These are phyloP conservation scores for Anoplopoma fimbria DNA, from an alignment of 2,113 vertebrate genomes.

Conservation along the genomic window DNA sequence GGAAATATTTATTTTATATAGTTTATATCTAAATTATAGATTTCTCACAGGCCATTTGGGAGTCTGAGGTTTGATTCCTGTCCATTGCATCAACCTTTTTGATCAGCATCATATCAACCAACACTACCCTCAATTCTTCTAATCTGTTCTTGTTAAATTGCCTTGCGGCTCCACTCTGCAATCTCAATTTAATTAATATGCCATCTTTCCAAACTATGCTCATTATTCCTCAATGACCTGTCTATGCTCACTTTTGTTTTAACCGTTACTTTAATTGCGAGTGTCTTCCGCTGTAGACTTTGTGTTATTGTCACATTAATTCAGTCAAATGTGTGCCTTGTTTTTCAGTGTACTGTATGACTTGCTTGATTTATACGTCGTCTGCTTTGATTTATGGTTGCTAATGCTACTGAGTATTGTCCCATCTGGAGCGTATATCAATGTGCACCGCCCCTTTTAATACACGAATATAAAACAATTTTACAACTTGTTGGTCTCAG, in stretches of 20 bases:
- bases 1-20: neutral
- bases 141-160: neutral
- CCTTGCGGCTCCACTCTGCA: neutral
- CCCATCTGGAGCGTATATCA: neutral
- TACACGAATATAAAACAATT: neutral
- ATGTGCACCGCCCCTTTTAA: neutral
- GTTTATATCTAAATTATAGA: neutral
- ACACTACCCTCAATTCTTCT: neutral
- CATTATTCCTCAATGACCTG: neutral
- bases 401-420: neutral
- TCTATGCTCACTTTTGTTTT: neutral
- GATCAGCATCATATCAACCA: neutral
- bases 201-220: neutral
- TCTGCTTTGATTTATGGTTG: neutral
- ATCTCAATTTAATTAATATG: neutral
- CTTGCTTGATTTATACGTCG: neutral
- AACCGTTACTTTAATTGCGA: neutral
- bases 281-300: neutral
- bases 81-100: neutral
- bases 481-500: neutral
- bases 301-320: neutral
- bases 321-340: neutral
- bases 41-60: neutral
- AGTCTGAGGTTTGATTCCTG: neutral
- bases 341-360: neutral